Evolutionary conservation across 2,888 invertebrate species (phyloP).

Genomic region (Bombyx huttoni): DNA sequence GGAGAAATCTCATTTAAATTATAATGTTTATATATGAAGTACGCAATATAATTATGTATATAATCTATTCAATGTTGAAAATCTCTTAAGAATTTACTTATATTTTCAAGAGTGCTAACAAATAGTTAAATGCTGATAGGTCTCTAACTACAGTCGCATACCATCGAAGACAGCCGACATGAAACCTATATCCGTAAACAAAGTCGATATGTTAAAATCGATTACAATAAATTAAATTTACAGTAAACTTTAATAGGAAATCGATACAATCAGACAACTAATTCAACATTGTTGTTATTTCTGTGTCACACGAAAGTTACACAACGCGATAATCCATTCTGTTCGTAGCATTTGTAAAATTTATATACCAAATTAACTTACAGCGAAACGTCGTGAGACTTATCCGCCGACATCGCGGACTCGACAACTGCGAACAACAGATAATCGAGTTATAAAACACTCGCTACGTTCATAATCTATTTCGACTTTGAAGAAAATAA

Average conservation of each 20-base stretch:
- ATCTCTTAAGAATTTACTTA: neutral
- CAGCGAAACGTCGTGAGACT: conserved; percentile 14
- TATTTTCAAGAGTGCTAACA: neutral
- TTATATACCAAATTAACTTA: conserved; percentile 10
- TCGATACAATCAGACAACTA: no score
- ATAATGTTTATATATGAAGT: no score
- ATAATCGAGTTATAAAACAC: conserved; percentile 3
- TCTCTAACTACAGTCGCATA: no score
- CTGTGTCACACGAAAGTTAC: neutral
- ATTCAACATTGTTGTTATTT: no score
- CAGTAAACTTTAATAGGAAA: no score
- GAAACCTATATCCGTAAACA: no score
- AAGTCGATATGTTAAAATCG: no score
- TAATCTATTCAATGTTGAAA: neutral
- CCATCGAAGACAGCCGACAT: no score
- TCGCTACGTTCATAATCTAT: neutral
- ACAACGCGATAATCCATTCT: neutral
- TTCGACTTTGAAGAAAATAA: neutral
- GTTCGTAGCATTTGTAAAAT: neutral
- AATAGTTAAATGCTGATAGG: no score
- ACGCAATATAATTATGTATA: neutral
- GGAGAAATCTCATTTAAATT: no score
- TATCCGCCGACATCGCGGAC: conserved; percentile 13
- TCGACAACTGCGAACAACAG: conserved; percentile 5
- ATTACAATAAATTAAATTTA: no score